These are phyloP conservation scores for Galerucella calmariensis DNA, from an alignment of 2,888 invertebrate genomes.

Conservation along the genomic window DNA sequence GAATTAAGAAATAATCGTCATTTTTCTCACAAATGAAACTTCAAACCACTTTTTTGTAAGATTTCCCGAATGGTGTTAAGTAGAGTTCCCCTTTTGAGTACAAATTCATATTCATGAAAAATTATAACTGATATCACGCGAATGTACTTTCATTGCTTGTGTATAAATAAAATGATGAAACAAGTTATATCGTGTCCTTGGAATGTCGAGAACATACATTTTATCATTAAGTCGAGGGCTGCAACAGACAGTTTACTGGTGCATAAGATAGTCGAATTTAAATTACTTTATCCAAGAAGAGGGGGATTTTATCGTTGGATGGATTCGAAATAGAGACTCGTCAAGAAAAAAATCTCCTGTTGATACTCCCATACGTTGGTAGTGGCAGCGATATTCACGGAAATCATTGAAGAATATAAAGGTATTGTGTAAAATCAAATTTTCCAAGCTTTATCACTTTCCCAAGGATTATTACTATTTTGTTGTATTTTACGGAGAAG, in stretches of 20 bases:
- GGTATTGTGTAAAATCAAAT: no score
- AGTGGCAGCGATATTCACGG: background rate
- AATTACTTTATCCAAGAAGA: constrained; percentile 18
- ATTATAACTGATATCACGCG: no score
- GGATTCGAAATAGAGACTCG: background rate
- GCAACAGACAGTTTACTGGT: constrained; percentile 33
- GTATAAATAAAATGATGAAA: constrained; percentile 11
- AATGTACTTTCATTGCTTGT: background rate
- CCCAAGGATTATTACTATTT: no score
- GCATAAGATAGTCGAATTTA: constrained; percentile 30
- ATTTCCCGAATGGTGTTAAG: no score
- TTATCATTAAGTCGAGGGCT: constrained; percentile 25
- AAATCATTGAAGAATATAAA: no score
- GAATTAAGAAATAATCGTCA: no score
- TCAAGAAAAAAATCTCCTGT: background rate
- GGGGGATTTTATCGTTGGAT: constrained; percentile 20
- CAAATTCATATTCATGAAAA: no score
- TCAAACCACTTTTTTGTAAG: no score
- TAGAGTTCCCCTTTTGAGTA: no score
- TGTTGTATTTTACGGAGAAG: no score
- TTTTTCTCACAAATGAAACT: no score
- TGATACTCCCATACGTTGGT: background rate
- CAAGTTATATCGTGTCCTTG: constrained; percentile 18
- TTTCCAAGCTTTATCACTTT: no score
- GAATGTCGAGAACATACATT: constrained; percentile 26